A percentile compares a stretch with the other conserved stretches of the same genome.
These are phyloP conservation scores for Syncerus caffer DNA, from an alignment of 2,797 vertebrate species.

Conservation along the genomic window DNA sequence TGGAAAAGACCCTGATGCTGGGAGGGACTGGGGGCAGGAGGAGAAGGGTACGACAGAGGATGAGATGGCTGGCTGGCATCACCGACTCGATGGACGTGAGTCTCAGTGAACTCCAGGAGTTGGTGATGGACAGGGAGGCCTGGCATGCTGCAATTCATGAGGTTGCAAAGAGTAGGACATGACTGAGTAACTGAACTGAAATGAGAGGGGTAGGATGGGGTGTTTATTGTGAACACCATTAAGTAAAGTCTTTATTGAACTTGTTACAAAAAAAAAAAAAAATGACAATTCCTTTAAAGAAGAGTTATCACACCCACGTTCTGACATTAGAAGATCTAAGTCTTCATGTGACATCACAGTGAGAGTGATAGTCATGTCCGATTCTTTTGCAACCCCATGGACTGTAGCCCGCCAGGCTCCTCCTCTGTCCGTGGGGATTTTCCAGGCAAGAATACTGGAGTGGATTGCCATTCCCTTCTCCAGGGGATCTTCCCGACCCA, in stretches of 20 bases:
- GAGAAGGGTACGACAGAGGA: too few species aligned
- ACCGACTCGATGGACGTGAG: too few species aligned
- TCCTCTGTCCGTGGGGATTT: neutral
- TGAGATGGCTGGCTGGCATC: too few species aligned
- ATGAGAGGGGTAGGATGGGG: neutral
- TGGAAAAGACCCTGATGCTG: too few species aligned
- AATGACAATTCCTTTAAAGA: neutral
- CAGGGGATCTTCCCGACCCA: neutral
- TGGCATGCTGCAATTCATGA: too few species aligned
- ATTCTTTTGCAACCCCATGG: neutral
- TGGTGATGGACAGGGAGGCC: too few species aligned
- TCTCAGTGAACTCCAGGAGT: too few species aligned
- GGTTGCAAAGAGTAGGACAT: fast-evolving
- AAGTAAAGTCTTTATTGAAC: neutral
- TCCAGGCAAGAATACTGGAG: neutral
- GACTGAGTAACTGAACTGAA: too few species aligned
- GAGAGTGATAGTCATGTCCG: neutral
- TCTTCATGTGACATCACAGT: neutral
- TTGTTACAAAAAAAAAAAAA: neutral
- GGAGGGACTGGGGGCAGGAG: too few species aligned
- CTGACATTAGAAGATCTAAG: neutral
- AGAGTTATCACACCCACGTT: neutral
- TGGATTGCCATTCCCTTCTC: neutral
- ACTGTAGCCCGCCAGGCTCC: neutral
- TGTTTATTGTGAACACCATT: neutral